Base-by-base conservation (phyloP, 2,888 invertebrate species). In the Biston stratarius region DNA sequence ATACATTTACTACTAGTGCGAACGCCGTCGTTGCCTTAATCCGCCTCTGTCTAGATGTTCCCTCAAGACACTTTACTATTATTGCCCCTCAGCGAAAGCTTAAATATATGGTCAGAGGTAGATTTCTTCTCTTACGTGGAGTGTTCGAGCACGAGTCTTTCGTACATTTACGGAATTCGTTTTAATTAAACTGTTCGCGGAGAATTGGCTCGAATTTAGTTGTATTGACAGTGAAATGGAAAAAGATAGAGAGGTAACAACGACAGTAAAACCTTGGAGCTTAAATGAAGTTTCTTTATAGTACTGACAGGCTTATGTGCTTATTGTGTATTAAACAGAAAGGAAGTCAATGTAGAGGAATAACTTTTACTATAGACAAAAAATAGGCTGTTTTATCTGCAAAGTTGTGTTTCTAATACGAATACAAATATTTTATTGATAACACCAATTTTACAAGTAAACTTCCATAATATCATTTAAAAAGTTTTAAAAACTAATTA, bases 61-160 rank as follows among this genome's bases (percentile, higher is more conserved):
- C 84, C 86, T 75, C 72, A 79, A 85, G 89, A 85, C 86, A 81
- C 82, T 90, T 90, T 89, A 90, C 82, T 84, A 86, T 87, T 88
- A 90, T 85, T 82, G 86, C 86, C 84, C 80, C 80, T 83, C 82
- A 80, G 83, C 79, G 83, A 81, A 63, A 82, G 78, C 81, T 82
- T 79, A 82, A 81, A 85, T 86, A 83, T 85, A 86, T 83, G 84
- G 81, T 80, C 82, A 80, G 79, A 82, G 81, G 80, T 81, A 78
- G 80, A 81, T 82, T 83, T 83, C 82, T 83, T 81, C 76, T 58
- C 66, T 48, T 62, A 61, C 74, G 69, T 78, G 76, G 74, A 75
- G 74, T 76, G 76, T 72, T 73, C 67, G 64, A 75, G 71, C 64
- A 70, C 73, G 65, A 64, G 65, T 40, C 49, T 44, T 36, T 52